Evolutionary conservation across 2,797 vertebrate species (phyloP).

Genomic region (Staurois parvus): DNA sequence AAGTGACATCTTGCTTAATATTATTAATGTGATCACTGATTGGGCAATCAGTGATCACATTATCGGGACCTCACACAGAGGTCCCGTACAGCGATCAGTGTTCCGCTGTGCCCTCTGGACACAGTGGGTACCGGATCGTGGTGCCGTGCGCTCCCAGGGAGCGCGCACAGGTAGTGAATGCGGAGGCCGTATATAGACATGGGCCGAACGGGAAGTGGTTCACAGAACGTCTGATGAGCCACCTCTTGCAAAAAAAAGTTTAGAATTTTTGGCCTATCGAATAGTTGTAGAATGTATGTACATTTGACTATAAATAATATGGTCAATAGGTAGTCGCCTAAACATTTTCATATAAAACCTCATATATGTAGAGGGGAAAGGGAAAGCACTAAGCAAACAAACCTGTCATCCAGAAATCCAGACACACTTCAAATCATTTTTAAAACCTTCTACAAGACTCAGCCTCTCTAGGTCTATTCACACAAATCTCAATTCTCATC

Average conservation of each 20-base stretch:
- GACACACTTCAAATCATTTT: slow-evolving; percentile 55
- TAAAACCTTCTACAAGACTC: slow-evolving; percentile 32
- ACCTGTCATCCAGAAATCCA: slow-evolving; percentile 15
- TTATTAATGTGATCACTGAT: too few relatives aligned
- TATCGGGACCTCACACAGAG: too few relatives aligned
- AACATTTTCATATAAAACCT: not conserved
- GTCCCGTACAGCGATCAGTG: too few relatives aligned
- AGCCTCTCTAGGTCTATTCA: slow-evolving; percentile 39
- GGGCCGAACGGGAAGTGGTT: too few relatives aligned
- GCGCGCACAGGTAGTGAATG: too few relatives aligned
- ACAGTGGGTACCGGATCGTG: too few relatives aligned
- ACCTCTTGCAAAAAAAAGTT: not conserved
- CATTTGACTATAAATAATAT: not conserved
- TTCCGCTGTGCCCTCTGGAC: too few relatives aligned
- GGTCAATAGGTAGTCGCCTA: not conserved
- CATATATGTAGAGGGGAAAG: not conserved
- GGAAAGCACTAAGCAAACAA: slow-evolving; percentile 2
- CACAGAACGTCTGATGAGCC: too few relatives aligned
- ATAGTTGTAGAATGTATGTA: not conserved
- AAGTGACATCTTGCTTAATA: too few relatives aligned
- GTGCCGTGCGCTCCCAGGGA: too few relatives aligned
- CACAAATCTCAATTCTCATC: slow-evolving; percentile 34
- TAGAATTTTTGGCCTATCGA: not conserved
- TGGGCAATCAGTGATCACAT: too few relatives aligned
- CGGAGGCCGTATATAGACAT: too few relatives aligned